Evolutionary conservation across 2,113 vertebrate species (phyloP).

Genomic region (Mormyrus lacerda): DNA sequence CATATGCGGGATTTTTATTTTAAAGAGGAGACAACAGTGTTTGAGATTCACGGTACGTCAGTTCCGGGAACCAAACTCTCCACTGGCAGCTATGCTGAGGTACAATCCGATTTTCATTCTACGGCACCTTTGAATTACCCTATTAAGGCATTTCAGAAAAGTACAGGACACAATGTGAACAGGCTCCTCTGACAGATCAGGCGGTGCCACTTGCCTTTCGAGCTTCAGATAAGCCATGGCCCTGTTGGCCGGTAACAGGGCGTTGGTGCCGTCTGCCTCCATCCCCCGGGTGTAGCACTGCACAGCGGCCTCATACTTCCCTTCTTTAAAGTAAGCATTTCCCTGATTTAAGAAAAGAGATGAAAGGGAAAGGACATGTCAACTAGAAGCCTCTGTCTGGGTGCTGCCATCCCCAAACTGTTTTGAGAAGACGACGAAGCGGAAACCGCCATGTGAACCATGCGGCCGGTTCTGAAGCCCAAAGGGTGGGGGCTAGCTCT

Average conservation of each 20-base stretch:
- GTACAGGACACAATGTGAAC: not conserved
- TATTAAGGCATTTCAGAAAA: not conserved
- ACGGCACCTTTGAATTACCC: not conserved
- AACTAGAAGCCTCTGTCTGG: not conserved
- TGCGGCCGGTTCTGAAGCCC: not conserved
- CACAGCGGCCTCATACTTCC: conserved; percentile 80
- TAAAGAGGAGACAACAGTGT: not conserved
- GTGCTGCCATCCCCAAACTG: not conserved
- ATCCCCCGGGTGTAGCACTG: conserved; percentile 86
- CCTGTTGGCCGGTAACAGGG: conserved; percentile 88
- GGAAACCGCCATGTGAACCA: not conserved
- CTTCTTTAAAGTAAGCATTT: conserved; percentile 93
- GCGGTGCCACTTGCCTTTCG: conserved; percentile 60
- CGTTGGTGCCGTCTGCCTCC: conserved; percentile 78
- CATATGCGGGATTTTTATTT: not conserved
- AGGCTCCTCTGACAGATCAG: not conserved
- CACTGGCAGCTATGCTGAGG: not conserved
- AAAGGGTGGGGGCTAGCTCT: not conserved
- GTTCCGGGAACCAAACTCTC: not conserved
- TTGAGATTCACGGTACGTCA: not conserved
- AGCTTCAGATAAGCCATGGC: conserved; percentile 93
- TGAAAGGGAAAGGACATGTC: not conserved
- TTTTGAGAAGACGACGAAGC: not conserved
- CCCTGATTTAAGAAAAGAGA: conserved; percentile 57
- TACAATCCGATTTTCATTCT: not conserved